A percentile compares a stretch with the other conserved stretches of the same genome.
Evolutionary conservation across 2,797 vertebrate species (phyloP).

Genomic region (Trematomus bernacchii): DNA sequence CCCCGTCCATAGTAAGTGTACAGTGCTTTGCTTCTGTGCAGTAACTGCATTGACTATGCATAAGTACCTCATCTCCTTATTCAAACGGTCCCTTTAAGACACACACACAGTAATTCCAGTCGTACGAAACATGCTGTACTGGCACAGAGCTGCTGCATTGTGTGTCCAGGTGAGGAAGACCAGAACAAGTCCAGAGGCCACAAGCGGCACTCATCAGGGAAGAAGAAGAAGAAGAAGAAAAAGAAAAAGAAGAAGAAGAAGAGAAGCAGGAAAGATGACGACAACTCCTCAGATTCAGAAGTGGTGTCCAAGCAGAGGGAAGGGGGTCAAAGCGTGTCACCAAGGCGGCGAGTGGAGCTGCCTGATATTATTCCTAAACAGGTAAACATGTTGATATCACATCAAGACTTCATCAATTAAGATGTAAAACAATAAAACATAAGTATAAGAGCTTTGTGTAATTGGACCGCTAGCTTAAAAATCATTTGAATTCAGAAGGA

Average conservation of each 20-base stretch:
- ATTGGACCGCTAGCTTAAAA: too few species aligned
- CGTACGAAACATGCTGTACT: conserved; percentile 1
- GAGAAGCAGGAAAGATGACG: conserved; percentile 87
- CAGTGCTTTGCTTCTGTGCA: too few species aligned
- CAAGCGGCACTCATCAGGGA: conserved; percentile 86
- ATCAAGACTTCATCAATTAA: too few species aligned
- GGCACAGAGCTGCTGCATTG: background rate
- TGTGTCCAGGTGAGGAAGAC: conserved; percentile 75
- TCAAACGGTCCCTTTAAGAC: too few species aligned
- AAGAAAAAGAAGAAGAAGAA: conserved; percentile 94
- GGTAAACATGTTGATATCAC: conserved; percentile 39
- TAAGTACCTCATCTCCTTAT: too few species aligned
- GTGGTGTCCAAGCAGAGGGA: conserved; percentile 35
- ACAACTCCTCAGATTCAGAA: conserved; percentile 80
- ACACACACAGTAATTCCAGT: background rate
- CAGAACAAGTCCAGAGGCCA: conserved; percentile 88
- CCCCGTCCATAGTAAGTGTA: too few species aligned
- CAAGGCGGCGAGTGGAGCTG: conserved; percentile 64
- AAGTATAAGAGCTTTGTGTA: too few species aligned
- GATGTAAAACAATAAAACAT: too few species aligned
- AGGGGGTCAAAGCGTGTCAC: conserved; percentile 7
- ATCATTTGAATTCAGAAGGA: too few species aligned
- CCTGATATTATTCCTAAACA: conserved; percentile 86
- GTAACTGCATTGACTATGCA: too few species aligned
- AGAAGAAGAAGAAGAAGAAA: conserved; percentile 87